Base-by-base conservation (phyloP, 2,797 vertebrate species). In the Vultur gryphus region DNA sequence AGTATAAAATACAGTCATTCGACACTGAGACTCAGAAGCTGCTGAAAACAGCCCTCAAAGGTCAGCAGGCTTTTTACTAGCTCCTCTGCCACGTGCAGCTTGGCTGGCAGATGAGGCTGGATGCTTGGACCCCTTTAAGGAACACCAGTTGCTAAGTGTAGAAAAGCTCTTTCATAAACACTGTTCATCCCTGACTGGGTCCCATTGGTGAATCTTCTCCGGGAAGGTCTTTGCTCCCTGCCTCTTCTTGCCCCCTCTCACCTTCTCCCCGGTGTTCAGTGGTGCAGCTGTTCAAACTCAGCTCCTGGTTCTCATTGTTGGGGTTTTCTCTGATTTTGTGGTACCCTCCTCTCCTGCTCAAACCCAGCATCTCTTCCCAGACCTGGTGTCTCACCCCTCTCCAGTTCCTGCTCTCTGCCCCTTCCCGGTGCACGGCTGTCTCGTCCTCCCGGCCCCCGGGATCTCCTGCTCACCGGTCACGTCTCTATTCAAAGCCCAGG, bases 1-100 rank as follows among this genome's bases (percentile, higher is more conserved):
- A 99, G 81, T 99, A 99, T 96, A 99, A 96, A 98, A 99, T 99
- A 97, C 99, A 99, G 97, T 99, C 98, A 0, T 99, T 99, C 13
- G 99, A 99, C 90, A 93, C 97, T 2, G 99, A 99, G 82, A 99
- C 98, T 3, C 99, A 99, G 97, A 98, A 98, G 88, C 97, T 99
- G 93, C 98, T 99, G 94, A 99, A 99, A 98, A 99, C 99, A 16
- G 99, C 99, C 15, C 97, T 99, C 93, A 99, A 99, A 99, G 99
- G 99, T 99, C 33, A 96, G 98, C 78, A 17, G 16, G 39, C 69
- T 49, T 80, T 61, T 49, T 62, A 24, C 20, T 19, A 16, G 35
- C 51, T 58, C 61, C 44, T 48, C 46, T 61, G 46, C 58, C 51
- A 9, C 0, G 0, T 0, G 0, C 62, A 25, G 52, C 49, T n/a